These are phyloP conservation scores for Nesoenas mayeri DNA, from an alignment of 2,113 vertebrate genomes.

Conservation along the genomic window DNA sequence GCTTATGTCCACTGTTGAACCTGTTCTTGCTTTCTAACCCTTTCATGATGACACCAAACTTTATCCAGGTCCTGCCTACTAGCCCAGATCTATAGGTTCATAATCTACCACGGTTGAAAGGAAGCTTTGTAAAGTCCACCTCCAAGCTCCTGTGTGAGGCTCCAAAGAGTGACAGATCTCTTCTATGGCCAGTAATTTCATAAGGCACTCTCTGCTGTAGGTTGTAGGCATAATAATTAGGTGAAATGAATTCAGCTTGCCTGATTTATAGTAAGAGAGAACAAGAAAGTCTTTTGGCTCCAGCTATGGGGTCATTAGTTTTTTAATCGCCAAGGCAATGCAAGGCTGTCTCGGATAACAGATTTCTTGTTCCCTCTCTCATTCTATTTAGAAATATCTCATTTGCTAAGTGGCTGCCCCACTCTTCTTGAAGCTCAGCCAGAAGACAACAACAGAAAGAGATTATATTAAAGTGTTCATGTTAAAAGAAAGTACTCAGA, in stretches of 20 bases:
- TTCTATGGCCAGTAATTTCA: not conserved
- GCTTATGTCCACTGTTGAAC: not conserved
- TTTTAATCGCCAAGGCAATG: constrained; percentile 46
- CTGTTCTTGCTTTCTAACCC: not conserved
- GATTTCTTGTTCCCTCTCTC: constrained; percentile 23
- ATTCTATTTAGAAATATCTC: constrained; percentile 28
- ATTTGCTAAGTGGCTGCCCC: constrained; percentile 43
- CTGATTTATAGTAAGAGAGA: constrained; percentile 14
- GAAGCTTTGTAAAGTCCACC: not conserved
- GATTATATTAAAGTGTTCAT: not conserved
- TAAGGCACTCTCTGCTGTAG: not conserved
- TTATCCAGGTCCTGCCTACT: not conserved
- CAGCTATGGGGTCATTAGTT: constrained; percentile 6
- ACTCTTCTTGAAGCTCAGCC: constrained; percentile 29
- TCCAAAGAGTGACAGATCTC: not conserved
- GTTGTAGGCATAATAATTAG: not conserved
- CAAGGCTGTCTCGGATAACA: constrained; percentile 26
- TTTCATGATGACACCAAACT: not conserved
- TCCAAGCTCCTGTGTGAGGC: not conserved
- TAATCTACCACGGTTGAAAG: not conserved
- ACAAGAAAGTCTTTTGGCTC: constrained; percentile 40
- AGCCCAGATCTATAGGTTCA: not conserved
- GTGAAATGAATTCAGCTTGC: not conserved
- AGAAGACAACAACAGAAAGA: not conserved
- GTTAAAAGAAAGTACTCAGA: not conserved